Base-by-base conservation (phyloP, 2,888 invertebrate species). In the Gasteruption jaculator region DNA sequence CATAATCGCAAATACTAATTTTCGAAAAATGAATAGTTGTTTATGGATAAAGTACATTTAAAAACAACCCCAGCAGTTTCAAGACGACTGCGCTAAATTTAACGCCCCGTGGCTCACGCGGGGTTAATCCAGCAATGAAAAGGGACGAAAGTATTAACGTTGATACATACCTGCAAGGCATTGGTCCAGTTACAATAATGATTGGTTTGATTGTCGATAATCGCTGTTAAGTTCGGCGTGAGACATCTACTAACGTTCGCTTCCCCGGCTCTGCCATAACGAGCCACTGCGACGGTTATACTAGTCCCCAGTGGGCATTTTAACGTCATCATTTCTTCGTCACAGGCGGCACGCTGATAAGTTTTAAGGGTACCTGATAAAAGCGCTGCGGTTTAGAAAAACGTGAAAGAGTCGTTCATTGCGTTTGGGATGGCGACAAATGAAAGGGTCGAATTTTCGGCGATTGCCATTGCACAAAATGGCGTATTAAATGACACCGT, bases 281-380 rank as follows among this genome's bases (percentile, higher is more conserved):
- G 89, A n/a, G 92, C 92, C 57, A 90, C 77, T 66, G 91, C 87
- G 56, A 94, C 87, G 58, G 86, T 85, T 66, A 96, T 92, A 59
- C 90, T 88, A 24, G 95, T 95, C 38, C 91, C 91, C 32, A 85
- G 76, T 19, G 95, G 94, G 72, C 96, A 96, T 63, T 85, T 84
- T 48, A 95, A 78, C 34, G 83, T 82, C 68, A 95, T 83, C 68
- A 82, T 79, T 63, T 94, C 89, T 49, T 90, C 89, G 74, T 94
- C 92, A 73, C 96, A 96, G 37, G 91, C 91, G 34, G 90, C 90
- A 52, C 86, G 83, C 67, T 93, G 90, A 73, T 91, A 91, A 31
- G 91, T 92, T 63, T 90, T 80, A 57, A 96, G 78, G 20, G 92
- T 92, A 56, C 91, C 91, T 60, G 91, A 83, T 58, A 96, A 82